Conservation (phyloP, 1,140 invertebrate species). For the Zelostemma sp. region DNA sequence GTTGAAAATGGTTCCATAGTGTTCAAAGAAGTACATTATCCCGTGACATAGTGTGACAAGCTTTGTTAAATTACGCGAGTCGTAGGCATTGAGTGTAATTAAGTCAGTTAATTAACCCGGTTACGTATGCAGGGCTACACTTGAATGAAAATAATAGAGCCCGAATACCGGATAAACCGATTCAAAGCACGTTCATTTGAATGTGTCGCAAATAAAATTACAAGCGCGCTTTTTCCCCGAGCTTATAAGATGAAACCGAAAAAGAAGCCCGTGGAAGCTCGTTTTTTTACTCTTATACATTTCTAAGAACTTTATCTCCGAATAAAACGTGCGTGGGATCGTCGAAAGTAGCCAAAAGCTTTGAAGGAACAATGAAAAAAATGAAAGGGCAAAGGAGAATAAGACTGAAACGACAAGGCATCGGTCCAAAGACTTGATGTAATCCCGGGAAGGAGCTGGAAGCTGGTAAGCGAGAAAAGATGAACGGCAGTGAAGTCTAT, state of each 20-base stretch:
- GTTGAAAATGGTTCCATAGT: slow-evolving; percentile 1
- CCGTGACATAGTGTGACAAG: not conserved
- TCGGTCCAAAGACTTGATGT: slow-evolving; percentile 24
- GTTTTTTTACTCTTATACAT: not conserved
- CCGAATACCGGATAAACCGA: not conserved
- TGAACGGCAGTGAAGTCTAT: slow-evolving; percentile 60
- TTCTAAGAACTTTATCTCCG: no score
- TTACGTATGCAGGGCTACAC: slow-evolving; percentile 1
- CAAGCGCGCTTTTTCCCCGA: not conserved
- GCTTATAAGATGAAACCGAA: slow-evolving; percentile 9
- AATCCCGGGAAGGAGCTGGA: slow-evolving; percentile 21
- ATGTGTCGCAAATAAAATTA: not conserved
- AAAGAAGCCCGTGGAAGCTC: not conserved
- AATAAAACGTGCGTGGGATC: no score
- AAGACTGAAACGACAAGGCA: slow-evolving; percentile 29
- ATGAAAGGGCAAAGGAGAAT: slow-evolving; percentile 22
- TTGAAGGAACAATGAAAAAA: slow-evolving; percentile 4
- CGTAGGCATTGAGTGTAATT: slow-evolving; percentile 6
- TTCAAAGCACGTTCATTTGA: not conserved
- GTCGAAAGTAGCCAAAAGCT: no score
- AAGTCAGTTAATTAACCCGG: slow-evolving; percentile 10
- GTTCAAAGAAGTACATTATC: not conserved
- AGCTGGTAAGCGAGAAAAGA: slow-evolving; percentile 43
- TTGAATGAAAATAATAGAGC: slow-evolving; percentile 13
- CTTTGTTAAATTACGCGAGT: slow-evolving; percentile 13